A percentile compares a stretch with the other conserved stretches of the same genome.
These are phyloP conservation scores for Pseudomugil tenellus DNA, from an alignment of 2,797 vertebrate genomes.

Conservation along the genomic window DNA sequence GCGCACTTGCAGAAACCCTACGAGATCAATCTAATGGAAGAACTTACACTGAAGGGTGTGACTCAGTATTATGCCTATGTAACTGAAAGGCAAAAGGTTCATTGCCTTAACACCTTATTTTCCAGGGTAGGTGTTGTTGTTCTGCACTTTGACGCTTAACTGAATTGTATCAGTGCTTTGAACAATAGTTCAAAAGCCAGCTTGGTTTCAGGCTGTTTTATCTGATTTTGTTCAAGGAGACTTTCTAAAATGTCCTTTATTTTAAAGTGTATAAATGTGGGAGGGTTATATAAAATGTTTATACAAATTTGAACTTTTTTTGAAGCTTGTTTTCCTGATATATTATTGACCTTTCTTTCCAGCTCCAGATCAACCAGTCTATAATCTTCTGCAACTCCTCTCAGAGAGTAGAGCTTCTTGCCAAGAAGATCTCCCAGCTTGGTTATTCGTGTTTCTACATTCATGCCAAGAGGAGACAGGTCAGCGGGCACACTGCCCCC, in stretches of 20 bases:
- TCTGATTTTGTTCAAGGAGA: too few species aligned
- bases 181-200: too few species aligned
- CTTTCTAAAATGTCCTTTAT: too few species aligned
- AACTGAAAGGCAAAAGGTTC: conserved; percentile 87
- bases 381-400: conserved; percentile 87
- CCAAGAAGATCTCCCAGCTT: conserved; percentile 86
- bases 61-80: conserved; percentile 88
- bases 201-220: too few species aligned
- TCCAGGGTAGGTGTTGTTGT: conserved; percentile 83
- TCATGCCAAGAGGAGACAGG: conserved; percentile 94
- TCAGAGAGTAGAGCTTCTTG: conserved; percentile 84
- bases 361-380: conserved; percentile 87
- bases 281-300: too few species aligned
- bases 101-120: conserved; percentile 85
- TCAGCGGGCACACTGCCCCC: conserved; percentile 70
- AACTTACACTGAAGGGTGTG: conserved; percentile 88
- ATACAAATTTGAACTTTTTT: too few species aligned
- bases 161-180: too few species aligned
- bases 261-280: too few species aligned
- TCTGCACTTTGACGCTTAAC: too few species aligned
- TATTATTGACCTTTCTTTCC: too few species aligned
- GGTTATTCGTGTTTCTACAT: conserved; percentile 88
- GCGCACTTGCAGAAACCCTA: conserved; percentile 87
- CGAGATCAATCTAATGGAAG: conserved; percentile 89
- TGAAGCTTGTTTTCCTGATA: too few species aligned